Evolutionary conservation across 2,888 invertebrate genomes (phyloP), one percentile per base, ranked within the genome.

Genomic region (Oscheius onirici): DNA sequence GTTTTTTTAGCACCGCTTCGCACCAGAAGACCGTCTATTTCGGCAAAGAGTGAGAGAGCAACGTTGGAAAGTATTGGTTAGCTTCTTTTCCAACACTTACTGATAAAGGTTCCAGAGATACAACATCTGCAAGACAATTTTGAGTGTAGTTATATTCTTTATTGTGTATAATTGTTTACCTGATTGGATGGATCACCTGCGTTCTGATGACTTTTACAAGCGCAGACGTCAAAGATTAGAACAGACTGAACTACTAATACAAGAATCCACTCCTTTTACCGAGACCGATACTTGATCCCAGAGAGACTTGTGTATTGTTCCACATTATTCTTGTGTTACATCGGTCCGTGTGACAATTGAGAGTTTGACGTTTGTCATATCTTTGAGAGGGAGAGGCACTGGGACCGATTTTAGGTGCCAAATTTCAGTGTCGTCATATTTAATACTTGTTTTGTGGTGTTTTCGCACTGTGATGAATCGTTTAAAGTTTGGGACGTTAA

Each of bases 301-400:
- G 43, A 11, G 46, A 17, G n/a, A 46, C 10, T 17, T 24, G 24
- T 55, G 24, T 20, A n/a, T 20, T 28, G 5, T 55, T 55, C 55
- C 34, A 28, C 55, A 55, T 55, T 55, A 28, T 55, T 58, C 58
- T 58, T 41, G 17, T 58, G 40, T 58, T 58, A 58, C 58, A 58
- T 34, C 34, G 34, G 34, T 34, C 17, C 40, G 58, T 22, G 41
- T 43, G 58, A 57, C 34, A 57, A n/a, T 34, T 34, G 34, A 34
- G 34, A 34, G 34, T 8, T 34, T 34, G 34, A 8, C 34, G 34
- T 34, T 34, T 34, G 34, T 34, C 8, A 34, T 34, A 3, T 34
- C 34, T 6, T 34, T 6, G 34, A 34, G 3, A 6, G 5, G 8
- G 34, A 34, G 34, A 34, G 34, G 8, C 34, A 34, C 8, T 34